These are phyloP conservation scores for Sminthurinus signatus DNA, from an alignment of 1,140 invertebrate genomes.

Conservation along the genomic window DNA sequence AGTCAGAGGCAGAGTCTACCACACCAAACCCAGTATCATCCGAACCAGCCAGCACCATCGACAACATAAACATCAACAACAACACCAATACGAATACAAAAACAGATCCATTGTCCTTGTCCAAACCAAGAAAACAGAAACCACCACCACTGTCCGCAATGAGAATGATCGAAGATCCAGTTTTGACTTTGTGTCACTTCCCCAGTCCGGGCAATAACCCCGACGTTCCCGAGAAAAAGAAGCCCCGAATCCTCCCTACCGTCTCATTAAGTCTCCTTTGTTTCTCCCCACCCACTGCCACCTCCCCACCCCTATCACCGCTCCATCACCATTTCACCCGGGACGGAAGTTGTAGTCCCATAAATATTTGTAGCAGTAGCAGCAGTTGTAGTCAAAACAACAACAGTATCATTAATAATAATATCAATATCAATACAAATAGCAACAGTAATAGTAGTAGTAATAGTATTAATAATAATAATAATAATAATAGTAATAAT, in stretches of 20 bases:
- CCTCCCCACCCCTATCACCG: slow-evolving; percentile 35
- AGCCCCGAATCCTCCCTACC: slow-evolving; percentile 37
- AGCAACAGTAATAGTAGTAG: slow-evolving; percentile 14
- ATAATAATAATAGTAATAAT: no score
- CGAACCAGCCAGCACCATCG: no score
- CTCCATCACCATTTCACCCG: neutral
- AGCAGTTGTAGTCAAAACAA: no score
- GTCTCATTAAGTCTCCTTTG: slow-evolving; percentile 41
- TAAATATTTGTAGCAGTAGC: no score
- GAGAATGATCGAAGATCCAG: slow-evolving; percentile 43
- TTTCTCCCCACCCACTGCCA: slow-evolving; percentile 40
- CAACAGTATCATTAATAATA: no score
- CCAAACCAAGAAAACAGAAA: no score
- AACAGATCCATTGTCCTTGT: no score
- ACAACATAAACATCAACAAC: no score
- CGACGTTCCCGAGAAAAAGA: slow-evolving; percentile 40
- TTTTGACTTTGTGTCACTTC: slow-evolving; percentile 42
- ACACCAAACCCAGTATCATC: no score
- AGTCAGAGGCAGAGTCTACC: slow-evolving; percentile 35
- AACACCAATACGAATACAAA: no score
- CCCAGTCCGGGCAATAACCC: slow-evolving; percentile 40
- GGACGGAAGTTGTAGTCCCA: no score
- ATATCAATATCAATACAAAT: neutral
- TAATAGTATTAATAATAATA: no score
- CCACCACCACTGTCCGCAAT: slow-evolving; percentile 39